Conservation (phyloP, 2,797 vertebrate species). For the Phalanger gymnotis region DNA sequence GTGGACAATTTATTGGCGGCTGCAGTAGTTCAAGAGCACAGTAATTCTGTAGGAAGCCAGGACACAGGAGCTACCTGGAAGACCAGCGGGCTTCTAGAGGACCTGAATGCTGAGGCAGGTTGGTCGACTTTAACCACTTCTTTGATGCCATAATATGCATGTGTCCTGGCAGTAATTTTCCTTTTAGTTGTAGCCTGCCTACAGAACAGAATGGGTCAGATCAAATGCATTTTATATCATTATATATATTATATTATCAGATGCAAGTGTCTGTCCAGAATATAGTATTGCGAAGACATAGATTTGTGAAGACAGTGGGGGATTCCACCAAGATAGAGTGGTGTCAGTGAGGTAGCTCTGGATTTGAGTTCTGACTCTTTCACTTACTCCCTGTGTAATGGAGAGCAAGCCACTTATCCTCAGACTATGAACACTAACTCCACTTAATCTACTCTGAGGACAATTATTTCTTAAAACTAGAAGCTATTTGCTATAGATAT, state of each 20-base stretch:
- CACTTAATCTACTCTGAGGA: neutral
- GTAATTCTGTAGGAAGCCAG: conserved; percentile 90
- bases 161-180: conserved; percentile 61
- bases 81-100: conserved; percentile 87
- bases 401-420: neutral
- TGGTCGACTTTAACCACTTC: conserved; percentile 79
- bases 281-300: neutral
- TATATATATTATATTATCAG: too few species aligned
- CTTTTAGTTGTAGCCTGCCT: conserved; percentile 7
- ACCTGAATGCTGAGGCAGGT: conserved; percentile 92
- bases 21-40: conserved; percentile 94
- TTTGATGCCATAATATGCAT: conserved; percentile 65
- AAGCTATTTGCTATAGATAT: neutral
- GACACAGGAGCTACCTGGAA: conserved; percentile 90
- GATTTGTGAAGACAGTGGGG: neutral
- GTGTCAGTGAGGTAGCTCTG: neutral
- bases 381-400: neutral
- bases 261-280: conserved; percentile 19
- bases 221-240: conserved; percentile 11
- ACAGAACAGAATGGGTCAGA: conserved; percentile 21
- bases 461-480: neutral
- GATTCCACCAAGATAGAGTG: neutral
- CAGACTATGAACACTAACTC: neutral
- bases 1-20: conserved; percentile 93
- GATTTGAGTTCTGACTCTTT: neutral